Evolutionary conservation across 2,113 vertebrate genomes (phyloP).

Genomic region (Pristiophorus japonicus): DNA sequence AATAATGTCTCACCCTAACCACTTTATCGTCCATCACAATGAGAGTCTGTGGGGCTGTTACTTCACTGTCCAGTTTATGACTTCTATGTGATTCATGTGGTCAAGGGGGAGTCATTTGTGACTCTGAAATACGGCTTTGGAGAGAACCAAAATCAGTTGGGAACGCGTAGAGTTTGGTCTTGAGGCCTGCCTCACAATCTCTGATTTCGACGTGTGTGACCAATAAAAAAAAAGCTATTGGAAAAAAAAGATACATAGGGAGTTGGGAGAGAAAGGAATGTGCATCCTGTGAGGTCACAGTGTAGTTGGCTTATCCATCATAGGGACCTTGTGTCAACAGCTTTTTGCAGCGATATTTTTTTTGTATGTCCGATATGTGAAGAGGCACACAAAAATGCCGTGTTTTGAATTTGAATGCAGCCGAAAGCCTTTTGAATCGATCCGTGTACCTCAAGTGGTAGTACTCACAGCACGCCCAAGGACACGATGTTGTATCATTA

Average conservation of each 20-base stretch:
- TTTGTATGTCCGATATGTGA: background rate
- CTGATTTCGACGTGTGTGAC: background rate
- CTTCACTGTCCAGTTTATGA: background rate
- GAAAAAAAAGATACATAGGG: background rate
- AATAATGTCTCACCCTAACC: background rate
- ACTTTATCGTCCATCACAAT: too few relatives aligned
- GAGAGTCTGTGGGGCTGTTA: background rate
- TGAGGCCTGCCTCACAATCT: background rate
- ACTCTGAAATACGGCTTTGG: background rate
- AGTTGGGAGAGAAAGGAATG: background rate
- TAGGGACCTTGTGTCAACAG: too few relatives aligned
- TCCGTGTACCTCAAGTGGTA: background rate
- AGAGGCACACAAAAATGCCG: background rate
- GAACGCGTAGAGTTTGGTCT: background rate
- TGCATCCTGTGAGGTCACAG: background rate
- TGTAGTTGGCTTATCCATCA: background rate
- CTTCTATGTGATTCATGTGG: background rate
- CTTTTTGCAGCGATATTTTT: background rate
- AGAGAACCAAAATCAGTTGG: background rate
- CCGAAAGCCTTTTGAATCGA: background rate
- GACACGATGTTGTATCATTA: background rate
- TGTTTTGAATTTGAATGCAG: background rate
- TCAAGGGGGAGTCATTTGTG: background rate
- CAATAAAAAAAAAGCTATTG: background rate
- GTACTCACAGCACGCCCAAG: background rate